phyloP scores from a whole-genome alignment of 2,888 invertebrate species.

The Cerceris rybyensis region DNA sequence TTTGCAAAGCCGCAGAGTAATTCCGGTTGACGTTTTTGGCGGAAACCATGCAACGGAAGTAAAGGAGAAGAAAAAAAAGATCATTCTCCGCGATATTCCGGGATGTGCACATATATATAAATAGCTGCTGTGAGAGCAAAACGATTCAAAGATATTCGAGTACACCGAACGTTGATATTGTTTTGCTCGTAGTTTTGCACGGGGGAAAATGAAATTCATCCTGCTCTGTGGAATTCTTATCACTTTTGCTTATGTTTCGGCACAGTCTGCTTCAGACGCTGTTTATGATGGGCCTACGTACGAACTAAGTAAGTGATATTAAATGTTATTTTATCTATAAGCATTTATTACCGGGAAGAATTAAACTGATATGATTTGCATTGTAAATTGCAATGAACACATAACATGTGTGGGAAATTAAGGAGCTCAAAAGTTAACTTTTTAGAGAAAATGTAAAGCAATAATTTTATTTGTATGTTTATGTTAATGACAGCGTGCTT shows the following conservation, averaged over 20 bases:
- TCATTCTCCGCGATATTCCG: background rate
- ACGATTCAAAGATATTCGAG: background rate
- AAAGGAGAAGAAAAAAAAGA: background rate
- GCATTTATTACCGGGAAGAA: too few relatives aligned
- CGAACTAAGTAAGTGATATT: constrained; percentile 43
- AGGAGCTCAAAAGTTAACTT: too few relatives aligned
- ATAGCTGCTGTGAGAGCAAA: background rate
- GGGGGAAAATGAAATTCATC: constrained; percentile 46
- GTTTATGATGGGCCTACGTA: constrained; percentile 49
- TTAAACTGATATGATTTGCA: too few relatives aligned
- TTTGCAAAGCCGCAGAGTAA: too few relatives aligned
- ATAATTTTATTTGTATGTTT: too few relatives aligned
- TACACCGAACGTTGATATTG: background rate
- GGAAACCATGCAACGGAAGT: constrained; percentile 2
- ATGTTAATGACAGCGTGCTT: too few relatives aligned
- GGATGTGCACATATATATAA: constrained; percentile 38
- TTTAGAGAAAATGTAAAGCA: too few relatives aligned
- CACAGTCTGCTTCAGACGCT: background rate
- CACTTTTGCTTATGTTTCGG: constrained; percentile 19
- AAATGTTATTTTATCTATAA: too few relatives aligned
- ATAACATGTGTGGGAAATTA: too few relatives aligned
- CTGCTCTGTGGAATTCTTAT: constrained; percentile 18
- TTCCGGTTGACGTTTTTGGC: too few relatives aligned
- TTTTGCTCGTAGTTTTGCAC: background rate
- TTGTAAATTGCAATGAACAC: too few relatives aligned